phyloP scores from a whole-genome alignment of 2,113 vertebrate species.

The Upupa epops region DNA sequence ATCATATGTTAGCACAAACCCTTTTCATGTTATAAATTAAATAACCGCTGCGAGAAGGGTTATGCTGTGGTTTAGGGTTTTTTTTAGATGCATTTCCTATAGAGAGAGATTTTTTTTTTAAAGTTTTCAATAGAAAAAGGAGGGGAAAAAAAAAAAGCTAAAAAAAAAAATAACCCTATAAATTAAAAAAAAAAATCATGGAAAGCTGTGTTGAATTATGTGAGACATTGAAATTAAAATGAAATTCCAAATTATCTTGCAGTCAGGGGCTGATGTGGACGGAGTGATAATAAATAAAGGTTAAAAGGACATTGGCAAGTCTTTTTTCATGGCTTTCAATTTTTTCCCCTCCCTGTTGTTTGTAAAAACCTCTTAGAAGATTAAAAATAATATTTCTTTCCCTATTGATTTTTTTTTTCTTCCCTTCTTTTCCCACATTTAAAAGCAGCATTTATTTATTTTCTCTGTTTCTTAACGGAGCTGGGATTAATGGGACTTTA shows the following conservation, averaged over 20 bases:
- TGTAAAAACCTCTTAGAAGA: constrained; percentile 80
- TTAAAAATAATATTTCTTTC: constrained; percentile 84
- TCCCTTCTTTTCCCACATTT: constrained; percentile 69
- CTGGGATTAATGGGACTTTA: constrained; percentile 63
- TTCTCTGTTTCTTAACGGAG: constrained; percentile 75
- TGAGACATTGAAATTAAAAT: constrained; percentile 80
- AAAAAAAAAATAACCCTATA: not conserved
- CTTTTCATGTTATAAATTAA: constrained; percentile 77
- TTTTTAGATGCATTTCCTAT: constrained; percentile 68
- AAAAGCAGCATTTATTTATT: constrained; percentile 77
- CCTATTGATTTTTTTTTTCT: constrained; percentile 73
- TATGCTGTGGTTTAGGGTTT: not conserved
- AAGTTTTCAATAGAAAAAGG: constrained; percentile 72
- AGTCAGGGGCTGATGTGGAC: constrained; percentile 73
- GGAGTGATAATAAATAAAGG: constrained; percentile 80
- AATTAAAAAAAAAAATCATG: constrained; percentile 10
- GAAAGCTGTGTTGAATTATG: constrained; percentile 74
- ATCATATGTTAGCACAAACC: constrained; percentile 76
- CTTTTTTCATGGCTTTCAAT: constrained; percentile 76
- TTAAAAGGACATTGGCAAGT: constrained; percentile 78
- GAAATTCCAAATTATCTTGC: constrained; percentile 81
- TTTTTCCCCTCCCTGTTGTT: constrained; percentile 75
- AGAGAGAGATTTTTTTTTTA: constrained; percentile 68
- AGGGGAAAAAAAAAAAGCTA: constrained; percentile 20
- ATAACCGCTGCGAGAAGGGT: constrained; percentile 67